Conservation (phyloP, 92 coral and sea anemone species). For the Bergia sp. region DNA sequence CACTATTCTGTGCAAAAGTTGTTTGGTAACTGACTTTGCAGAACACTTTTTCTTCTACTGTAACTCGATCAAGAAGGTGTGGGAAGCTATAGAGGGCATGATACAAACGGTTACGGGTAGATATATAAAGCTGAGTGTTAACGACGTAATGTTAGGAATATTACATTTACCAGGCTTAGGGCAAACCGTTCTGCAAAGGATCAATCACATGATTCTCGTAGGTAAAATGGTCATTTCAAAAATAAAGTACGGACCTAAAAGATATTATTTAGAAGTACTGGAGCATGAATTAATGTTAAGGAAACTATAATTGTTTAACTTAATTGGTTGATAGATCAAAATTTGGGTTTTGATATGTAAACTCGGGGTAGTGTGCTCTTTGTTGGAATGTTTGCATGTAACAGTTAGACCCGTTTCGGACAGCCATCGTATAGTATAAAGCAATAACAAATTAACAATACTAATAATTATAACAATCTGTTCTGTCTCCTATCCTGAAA, state of each 20-base stretch:
- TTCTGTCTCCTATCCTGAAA: background rate
- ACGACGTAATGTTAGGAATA: background rate
- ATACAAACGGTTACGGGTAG: background rate
- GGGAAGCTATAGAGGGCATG: background rate
- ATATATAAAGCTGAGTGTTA: background rate
- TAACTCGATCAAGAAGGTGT: background rate
- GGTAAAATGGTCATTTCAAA: too few species aligned
- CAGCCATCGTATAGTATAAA: background rate
- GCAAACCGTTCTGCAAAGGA: background rate
- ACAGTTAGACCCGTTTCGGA: constrained; percentile 1
- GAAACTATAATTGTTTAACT: background rate
- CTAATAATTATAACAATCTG: background rate
- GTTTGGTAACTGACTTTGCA: too few species aligned
- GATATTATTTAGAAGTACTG: too few species aligned
- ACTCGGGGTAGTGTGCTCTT: background rate
- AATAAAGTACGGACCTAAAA: too few species aligned
- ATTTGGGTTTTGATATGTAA: background rate
- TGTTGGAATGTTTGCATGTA: background rate
- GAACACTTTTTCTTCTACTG: constrained; percentile 3
- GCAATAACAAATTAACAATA: background rate
- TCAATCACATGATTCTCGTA: background rate
- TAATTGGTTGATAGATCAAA: background rate
- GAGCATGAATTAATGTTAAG: background rate
- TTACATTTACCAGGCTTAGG: background rate
- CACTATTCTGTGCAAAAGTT: too few species aligned